Conservation (phyloP, 2,888 invertebrate genomes). For the Drosophila atripex region DNA sequence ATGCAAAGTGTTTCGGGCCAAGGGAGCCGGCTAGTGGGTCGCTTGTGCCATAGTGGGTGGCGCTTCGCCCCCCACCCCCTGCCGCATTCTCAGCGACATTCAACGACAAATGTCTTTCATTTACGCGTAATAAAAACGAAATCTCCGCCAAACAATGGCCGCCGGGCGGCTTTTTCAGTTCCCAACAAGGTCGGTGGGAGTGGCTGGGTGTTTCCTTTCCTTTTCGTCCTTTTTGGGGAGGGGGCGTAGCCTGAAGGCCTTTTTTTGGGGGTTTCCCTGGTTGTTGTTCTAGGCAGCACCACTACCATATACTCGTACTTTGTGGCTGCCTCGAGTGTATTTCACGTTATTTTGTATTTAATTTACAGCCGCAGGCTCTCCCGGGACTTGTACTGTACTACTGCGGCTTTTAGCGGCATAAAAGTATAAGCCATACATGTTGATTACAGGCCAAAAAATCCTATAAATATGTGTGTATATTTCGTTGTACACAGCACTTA, state of each 20-base stretch:
- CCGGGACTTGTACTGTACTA: background rate
- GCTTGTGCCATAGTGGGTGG: background rate
- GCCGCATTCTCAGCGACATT: constrained; percentile 15
- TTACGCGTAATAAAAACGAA: constrained; percentile 72
- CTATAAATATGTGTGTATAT: background rate
- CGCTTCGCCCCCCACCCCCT: background rate
- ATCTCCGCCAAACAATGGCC: constrained; percentile 65
- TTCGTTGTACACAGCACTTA: constrained; percentile 30
- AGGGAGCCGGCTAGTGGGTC: background rate
- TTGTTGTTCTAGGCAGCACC: constrained; percentile 29
- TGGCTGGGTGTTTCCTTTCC: background rate
- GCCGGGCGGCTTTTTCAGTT: constrained; percentile 29
- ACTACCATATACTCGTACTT: constrained; percentile 17
- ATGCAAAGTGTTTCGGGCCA: constrained; percentile 20
- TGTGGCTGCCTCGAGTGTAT: constrained; percentile 59
- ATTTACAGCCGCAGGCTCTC: constrained; percentile 46
- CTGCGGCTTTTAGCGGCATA: constrained; percentile 48
- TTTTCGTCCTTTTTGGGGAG: background rate
- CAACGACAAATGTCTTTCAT: constrained; percentile 68
- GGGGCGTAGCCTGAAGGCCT: background rate
- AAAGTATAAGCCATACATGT: constrained; percentile 48
- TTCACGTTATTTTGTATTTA: constrained; percentile 63
- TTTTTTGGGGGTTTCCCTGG: constrained; percentile 2
- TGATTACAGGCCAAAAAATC: constrained; percentile 50
- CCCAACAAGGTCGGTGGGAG: background rate